A percentile compares a stretch with the other conserved stretches of the same genome.
These are phyloP conservation scores for Cheilosia vulpina DNA, from an alignment of 2,888 invertebrate genomes.

Conservation along the genomic window DNA sequence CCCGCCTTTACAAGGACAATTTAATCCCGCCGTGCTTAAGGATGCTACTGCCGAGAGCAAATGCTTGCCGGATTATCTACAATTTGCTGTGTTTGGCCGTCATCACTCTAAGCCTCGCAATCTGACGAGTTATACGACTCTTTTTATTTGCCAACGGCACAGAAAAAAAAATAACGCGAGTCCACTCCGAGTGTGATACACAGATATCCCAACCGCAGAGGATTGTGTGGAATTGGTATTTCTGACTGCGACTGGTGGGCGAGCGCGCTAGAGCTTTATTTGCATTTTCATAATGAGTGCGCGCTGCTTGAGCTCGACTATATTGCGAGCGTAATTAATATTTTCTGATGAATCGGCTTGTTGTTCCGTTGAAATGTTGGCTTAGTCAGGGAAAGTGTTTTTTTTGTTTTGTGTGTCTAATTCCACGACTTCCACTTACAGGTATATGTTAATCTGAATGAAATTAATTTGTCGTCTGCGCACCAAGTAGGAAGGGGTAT, in stretches of 20 bases:
- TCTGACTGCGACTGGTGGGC: not conserved
- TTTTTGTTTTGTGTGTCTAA: not conserved
- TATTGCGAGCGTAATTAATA: constrained; percentile 59
- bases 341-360: constrained; percentile 70
- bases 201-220: constrained; percentile 3
- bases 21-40: constrained; percentile 43
- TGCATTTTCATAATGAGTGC: constrained; percentile 54
- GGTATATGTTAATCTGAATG: constrained; percentile 49
- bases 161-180: not conserved
- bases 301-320: constrained; percentile 13
- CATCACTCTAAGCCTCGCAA: constrained; percentile 37
- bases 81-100: constrained; percentile 35
- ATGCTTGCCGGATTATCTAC: constrained; percentile 53
- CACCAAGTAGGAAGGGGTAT: not conserved
- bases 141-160: constrained; percentile 27
- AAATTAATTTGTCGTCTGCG: constrained; percentile 57
- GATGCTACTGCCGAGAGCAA: constrained; percentile 21
- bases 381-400: constrained; percentile 45
- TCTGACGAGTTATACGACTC: constrained; percentile 51
- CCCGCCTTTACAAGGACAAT: constrained; percentile 4
- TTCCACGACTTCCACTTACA: constrained; percentile 36
- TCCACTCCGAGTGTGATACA: constrained; percentile 5
- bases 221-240: constrained; percentile 7
- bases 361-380: constrained; percentile 47
- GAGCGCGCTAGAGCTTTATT: constrained; percentile 27